These are phyloP conservation scores for Paramormyrops kingsleyae DNA, from an alignment of 2,113 vertebrate genomes.

Conservation along the genomic window DNA sequence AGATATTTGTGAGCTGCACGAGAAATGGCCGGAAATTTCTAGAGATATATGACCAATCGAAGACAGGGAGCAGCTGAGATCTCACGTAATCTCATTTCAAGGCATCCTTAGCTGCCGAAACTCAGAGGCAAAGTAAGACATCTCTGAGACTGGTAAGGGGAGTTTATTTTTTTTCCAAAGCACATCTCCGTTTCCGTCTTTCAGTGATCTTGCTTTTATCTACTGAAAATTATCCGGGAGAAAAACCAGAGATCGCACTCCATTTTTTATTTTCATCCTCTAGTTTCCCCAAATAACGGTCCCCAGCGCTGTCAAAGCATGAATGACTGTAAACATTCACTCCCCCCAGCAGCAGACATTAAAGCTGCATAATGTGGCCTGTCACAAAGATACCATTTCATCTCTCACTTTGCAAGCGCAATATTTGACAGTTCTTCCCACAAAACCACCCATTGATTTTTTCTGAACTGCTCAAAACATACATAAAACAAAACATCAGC, in stretches of 20 bases:
- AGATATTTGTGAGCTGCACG: not conserved
- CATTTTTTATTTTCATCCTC: not conserved
- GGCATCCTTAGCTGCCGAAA: not conserved
- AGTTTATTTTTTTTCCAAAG: not conserved
- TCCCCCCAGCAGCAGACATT: not conserved
- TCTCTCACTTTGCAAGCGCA: not conserved
- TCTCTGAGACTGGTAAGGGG: not conserved
- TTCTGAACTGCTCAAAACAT: not conserved
- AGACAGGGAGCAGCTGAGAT: not conserved
- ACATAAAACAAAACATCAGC: not conserved
- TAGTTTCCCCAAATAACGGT: not conserved
- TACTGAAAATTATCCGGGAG: not conserved
- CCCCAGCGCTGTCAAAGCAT: not conserved
- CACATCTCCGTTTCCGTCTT: not conserved
- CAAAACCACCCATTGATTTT: not conserved
- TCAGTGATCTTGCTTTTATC: not conserved
- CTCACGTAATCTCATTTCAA: not conserved
- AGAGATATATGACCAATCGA: not conserved
- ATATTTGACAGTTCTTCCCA: conserved; percentile 1
- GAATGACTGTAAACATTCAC: not conserved
- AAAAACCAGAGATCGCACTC: not conserved
- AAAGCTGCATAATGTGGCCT: not conserved
- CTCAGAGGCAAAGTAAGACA: not conserved
- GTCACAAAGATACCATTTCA: not conserved
- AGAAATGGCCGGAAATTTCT: not conserved